These are phyloP conservation scores for Xyliphius kryptos DNA, from an alignment of 2,113 vertebrate species.

Conservation along the genomic window DNA sequence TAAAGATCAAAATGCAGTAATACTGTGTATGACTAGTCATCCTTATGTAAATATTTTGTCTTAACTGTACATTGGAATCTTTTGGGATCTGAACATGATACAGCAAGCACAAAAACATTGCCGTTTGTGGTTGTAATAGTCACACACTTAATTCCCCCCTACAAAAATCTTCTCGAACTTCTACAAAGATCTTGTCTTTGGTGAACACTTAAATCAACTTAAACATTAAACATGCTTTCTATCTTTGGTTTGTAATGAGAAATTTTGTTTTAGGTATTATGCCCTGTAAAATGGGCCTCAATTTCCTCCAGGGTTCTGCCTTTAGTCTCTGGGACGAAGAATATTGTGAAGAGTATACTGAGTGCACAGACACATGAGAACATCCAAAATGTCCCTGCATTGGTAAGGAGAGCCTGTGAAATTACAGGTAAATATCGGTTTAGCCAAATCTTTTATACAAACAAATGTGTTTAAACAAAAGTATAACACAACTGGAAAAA, in stretches of 20 bases:
- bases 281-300: slow-evolving; percentile 70
- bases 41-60: too few relatives aligned
- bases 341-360: slow-evolving; percentile 72
- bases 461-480: not conserved
- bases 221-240: not conserved
- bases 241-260: not conserved
- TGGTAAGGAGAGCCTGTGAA: slow-evolving; percentile 66
- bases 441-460: slow-evolving; percentile 21
- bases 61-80: too few relatives aligned
- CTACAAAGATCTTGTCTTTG: too few relatives aligned
- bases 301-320: slow-evolving; percentile 88
- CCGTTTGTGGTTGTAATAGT: too few relatives aligned
- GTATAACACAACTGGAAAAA: too few relatives aligned
- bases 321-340: slow-evolving; percentile 83
- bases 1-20: too few relatives aligned
- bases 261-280: slow-evolving; percentile 1
- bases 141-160: too few relatives aligned
- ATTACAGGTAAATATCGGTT: slow-evolving; percentile 58
- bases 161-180: too few relatives aligned
- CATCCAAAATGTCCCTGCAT: slow-evolving; percentile 84
- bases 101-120: too few relatives aligned
- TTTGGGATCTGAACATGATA: too few relatives aligned
- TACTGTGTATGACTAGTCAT: too few relatives aligned
- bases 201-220: too few relatives aligned
- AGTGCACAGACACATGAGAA: slow-evolving; percentile 72